These are phyloP conservation scores for Botia kubotai DNA, from an alignment of 2,797 vertebrate species.

Conservation along the genomic window DNA sequence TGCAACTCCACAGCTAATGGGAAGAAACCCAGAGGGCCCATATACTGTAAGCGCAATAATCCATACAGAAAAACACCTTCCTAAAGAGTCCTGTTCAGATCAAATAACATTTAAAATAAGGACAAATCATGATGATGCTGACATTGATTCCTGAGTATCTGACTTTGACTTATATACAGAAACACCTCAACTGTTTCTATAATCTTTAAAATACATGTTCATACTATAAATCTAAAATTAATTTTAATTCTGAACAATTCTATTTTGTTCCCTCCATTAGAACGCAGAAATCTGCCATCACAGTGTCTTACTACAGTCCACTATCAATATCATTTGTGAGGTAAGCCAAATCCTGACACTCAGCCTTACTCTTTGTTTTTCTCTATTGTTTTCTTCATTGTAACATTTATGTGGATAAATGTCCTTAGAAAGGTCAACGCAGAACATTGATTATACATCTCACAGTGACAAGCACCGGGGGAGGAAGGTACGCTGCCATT, in stretches of 20 bases:
- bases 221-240: not conserved
- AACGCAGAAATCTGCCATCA: conserved; percentile 34
- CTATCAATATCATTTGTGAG: conserved; percentile 42
- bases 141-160: not conserved
- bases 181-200: not conserved
- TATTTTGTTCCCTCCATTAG: not conserved
- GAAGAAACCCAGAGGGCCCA: not conserved
- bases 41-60: not conserved
- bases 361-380: conserved; percentile 12
- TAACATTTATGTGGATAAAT: conserved; percentile 50
- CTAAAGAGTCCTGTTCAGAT: not conserved
- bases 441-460: conserved; percentile 47
- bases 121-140: not conserved
- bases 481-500: conserved; percentile 41
- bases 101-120: not conserved
- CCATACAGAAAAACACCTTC: not conserved
- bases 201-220: not conserved
- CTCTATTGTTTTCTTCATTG: conserved; percentile 26
- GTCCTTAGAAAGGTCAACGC: conserved; percentile 46
- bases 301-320: conserved; percentile 9
- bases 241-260: not conserved
- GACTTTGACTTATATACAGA: not conserved
- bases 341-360: conserved; percentile 35
- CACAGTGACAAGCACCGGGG: not conserved
- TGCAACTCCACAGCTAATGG: conserved; percentile 35